These are phyloP conservation scores for Phortica magna DNA, from an alignment of 2,888 invertebrate genomes.

Conservation along the genomic window DNA sequence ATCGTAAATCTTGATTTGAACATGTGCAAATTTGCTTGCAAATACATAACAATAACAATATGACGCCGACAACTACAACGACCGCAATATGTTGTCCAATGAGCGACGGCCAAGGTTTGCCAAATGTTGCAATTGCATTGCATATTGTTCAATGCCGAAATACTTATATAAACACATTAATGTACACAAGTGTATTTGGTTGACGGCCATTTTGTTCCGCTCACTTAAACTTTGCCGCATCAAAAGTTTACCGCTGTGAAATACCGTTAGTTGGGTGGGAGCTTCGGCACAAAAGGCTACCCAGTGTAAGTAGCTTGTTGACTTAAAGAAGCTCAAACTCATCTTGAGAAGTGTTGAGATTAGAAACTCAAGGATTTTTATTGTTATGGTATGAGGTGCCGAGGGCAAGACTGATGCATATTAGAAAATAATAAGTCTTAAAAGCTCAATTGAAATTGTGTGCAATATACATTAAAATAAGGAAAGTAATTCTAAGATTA, in stretches of 20 bases:
- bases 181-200: conserved; percentile 38
- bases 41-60: conserved; percentile 58
- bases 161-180: conserved; percentile 65
- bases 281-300: too few relatives aligned
- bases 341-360: too few relatives aligned
- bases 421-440: too few relatives aligned
- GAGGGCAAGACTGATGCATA: too few relatives aligned
- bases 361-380: too few relatives aligned
- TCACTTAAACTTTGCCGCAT: conserved; percentile 19
- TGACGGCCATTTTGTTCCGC: conserved; percentile 19
- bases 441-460: too few relatives aligned
- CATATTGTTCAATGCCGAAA: conserved; percentile 45
- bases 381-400: too few relatives aligned
- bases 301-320: too few relatives aligned
- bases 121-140: conserved; percentile 46
- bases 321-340: too few relatives aligned
- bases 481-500: too few relatives aligned
- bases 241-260: background rate
- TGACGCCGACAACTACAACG: background rate
- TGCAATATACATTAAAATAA: too few relatives aligned
- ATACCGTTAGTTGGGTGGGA: background rate
- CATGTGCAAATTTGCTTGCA: conserved; percentile 74
- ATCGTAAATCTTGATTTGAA: conserved; percentile 78
- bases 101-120: conserved; percentile 36
- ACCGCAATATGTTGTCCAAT: conserved; percentile 4